Evolutionary conservation across 2,888 invertebrate species (phyloP), one percentile per base, ranked within the genome.

Genomic region (Marronus borbonicus): DNA sequence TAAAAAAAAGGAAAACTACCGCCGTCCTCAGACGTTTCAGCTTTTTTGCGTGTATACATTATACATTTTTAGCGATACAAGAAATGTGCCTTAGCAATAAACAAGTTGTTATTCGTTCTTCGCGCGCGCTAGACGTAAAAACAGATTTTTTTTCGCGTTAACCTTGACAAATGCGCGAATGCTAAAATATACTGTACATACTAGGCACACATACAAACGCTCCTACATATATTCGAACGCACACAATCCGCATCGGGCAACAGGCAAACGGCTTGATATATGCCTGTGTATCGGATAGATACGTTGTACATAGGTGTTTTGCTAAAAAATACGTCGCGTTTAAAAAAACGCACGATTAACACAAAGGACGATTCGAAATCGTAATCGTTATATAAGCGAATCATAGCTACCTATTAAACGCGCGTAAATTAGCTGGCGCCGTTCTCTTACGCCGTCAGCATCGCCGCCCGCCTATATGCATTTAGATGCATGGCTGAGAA

Each of bases 31-130:
- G 55, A 58, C 55, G n/a, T 20, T 17, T 58, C n/a, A 58, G 20
- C 20, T 58, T 58, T 44, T 44, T 44, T 44, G 44, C 12, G 44
- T 44, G 44, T 44, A 44, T 44, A 44, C 12, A 44, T 44, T 44
- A 44, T 44, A 44, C 44, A 12, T 44, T 44, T 44, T 44, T 44
- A 44, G 44, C 44, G 55, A 20, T 58, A 58, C n/a, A 58, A 58
- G 55, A 58, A 58, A 20, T 58, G 20, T 20, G 24, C 10, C 55
- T 58, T 58, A 58, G 55, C 55, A 58, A 58, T 58, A 58, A 58
- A 58, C 55, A 58, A 58, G 55, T 58, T 58, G 55, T 58, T 58
- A 58, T 58, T 58, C 55, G 55, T 20, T 58, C 20, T 58, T 58
- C 20, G 17, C 55, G 55, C 17, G 20, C 55, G 55, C 55, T 58